phyloP scores from a whole-genome alignment of 2,888 invertebrate genomes.

The Rambutsinella grinnellia region DNA sequence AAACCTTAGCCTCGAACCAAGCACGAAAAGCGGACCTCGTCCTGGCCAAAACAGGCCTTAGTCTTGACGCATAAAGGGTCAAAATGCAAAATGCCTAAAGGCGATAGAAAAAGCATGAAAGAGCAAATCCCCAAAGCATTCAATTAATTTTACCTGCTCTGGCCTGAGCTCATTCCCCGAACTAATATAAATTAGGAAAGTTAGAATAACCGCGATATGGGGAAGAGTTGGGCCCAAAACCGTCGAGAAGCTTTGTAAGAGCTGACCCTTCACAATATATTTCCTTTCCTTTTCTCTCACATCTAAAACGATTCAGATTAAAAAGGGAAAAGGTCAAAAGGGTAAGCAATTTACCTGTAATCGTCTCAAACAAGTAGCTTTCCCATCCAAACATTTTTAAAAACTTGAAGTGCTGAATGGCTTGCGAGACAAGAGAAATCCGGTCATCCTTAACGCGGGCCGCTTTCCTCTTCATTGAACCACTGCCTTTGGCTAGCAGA shows the following conservation, averaged over 20 bases:
- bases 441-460: slow-evolving; percentile 69
- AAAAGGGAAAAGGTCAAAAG: slow-evolving; percentile 8
- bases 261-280: slow-evolving; percentile 73
- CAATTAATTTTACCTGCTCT: slow-evolving; percentile 72
- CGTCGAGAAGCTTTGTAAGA: slow-evolving; percentile 74
- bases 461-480: slow-evolving; percentile 68
- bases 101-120: neutral
- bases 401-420: slow-evolving; percentile 74
- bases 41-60: slow-evolving; percentile 62
- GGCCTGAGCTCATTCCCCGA: slow-evolving; percentile 74
- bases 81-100: slow-evolving; percentile 63
- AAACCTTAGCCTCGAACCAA: slow-evolving; percentile 68
- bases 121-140: slow-evolving; percentile 1
- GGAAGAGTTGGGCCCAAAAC: slow-evolving; percentile 76
- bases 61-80: slow-evolving; percentile 56
- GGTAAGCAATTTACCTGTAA: slow-evolving; percentile 69
- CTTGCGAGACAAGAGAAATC: slow-evolving; percentile 73
- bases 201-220: slow-evolving; percentile 74
- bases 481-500: slow-evolving; percentile 69
- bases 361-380: slow-evolving; percentile 72
- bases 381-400: slow-evolving; percentile 80
- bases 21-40: slow-evolving; percentile 61
- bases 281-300: slow-evolving; percentile 72
- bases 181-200: slow-evolving; percentile 73
- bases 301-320: slow-evolving; percentile 68